These are phyloP conservation scores for Elysia crispata DNA, from an alignment of 2,888 invertebrate genomes.

Conservation along the genomic window DNA sequence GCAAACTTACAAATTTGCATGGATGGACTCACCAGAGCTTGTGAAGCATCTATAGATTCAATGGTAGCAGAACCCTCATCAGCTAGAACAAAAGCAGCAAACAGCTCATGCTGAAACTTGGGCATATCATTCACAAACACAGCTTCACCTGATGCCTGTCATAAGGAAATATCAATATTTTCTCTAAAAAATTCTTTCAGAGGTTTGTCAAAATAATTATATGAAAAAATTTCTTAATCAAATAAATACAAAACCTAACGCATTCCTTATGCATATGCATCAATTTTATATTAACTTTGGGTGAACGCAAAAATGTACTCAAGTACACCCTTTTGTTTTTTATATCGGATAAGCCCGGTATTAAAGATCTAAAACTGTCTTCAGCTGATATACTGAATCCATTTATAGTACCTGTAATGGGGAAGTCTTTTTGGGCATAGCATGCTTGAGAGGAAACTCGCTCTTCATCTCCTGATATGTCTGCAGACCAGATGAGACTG, in stretches of 20 bases:
- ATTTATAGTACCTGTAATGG: conserved; percentile 60
- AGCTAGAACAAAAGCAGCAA: conserved; percentile 84
- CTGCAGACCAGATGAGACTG: conserved; percentile 84
- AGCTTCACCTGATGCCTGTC: conserved; percentile 83
- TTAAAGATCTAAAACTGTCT: too few relatives aligned
- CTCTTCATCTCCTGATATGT: conserved; percentile 84
- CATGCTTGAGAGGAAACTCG: conserved; percentile 85
- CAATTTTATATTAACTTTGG: too few relatives aligned
- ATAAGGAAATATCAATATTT: not conserved
- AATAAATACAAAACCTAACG: too few relatives aligned
- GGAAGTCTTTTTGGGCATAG: conserved; percentile 86
- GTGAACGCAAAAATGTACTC: too few relatives aligned
- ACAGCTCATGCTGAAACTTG: conserved; percentile 82
- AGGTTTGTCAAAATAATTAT: too few relatives aligned
- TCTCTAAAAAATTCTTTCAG: too few relatives aligned
- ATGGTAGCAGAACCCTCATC: conserved; percentile 81
- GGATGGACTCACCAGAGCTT: conserved; percentile 84
- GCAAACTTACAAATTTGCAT: too few relatives aligned
- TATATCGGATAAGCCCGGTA: too few relatives aligned
- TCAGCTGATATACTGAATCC: too few relatives aligned
- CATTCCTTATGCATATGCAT: too few relatives aligned
- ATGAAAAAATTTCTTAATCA: too few relatives aligned
- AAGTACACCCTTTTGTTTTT: too few relatives aligned
- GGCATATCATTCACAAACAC: conserved; percentile 84
- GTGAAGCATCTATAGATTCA: conserved; percentile 81